phyloP scores from a whole-genome alignment of 2,113 vertebrate genomes.

The Cnemophilus loriae region DNA sequence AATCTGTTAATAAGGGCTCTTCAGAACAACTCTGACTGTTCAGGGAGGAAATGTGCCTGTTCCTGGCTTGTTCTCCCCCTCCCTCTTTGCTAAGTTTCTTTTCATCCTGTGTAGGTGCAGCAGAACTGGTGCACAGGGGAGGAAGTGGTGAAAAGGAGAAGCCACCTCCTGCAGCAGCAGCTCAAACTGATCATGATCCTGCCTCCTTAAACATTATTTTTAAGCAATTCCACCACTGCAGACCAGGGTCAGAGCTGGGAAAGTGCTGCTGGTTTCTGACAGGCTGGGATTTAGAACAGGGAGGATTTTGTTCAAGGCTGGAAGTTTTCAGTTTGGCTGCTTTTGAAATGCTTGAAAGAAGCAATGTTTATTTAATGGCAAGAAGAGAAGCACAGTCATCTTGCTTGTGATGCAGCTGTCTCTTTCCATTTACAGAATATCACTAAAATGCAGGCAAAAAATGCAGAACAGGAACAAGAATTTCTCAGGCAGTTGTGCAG shows the following conservation, averaged over 20 bases:
- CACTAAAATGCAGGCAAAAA: background rate
- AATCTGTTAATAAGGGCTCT: background rate
- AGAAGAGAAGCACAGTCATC: background rate
- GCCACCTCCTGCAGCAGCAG: background rate
- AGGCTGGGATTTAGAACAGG: background rate
- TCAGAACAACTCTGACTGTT: background rate
- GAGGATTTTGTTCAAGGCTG: background rate
- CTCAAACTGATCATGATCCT: background rate
- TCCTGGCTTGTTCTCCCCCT: background rate
- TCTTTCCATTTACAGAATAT: background rate
- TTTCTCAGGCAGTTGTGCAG: background rate
- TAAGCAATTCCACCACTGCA: background rate
- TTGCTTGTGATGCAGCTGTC: background rate
- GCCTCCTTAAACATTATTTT: background rate
- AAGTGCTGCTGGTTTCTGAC: background rate
- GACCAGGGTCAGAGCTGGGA: background rate
- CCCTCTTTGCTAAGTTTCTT: background rate
- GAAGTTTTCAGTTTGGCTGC: background rate
- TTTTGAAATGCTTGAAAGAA: background rate
- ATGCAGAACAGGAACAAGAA: background rate
- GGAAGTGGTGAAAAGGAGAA: background rate
- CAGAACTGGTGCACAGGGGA: background rate
- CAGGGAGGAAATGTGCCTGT: background rate
- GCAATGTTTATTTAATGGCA: background rate
- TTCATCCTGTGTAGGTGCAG: background rate